Percentiles rank a stretch among this genome's conserved stretches.
These are phyloP conservation scores for Tiphia femorata DNA, from an alignment of 2,888 invertebrate species.

Conservation along the genomic window DNA sequence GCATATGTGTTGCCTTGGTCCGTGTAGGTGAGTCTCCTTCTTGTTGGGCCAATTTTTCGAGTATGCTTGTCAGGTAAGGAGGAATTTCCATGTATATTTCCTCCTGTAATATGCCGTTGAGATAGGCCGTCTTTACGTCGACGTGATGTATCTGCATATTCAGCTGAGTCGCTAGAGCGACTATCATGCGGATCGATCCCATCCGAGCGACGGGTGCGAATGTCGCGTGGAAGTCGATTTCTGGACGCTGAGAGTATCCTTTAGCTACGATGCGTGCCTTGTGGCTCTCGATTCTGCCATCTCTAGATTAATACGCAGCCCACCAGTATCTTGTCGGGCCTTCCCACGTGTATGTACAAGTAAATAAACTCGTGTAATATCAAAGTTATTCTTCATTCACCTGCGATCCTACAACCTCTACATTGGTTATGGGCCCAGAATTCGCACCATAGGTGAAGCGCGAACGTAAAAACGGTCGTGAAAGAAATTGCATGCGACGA, in stretches of 20 bases:
- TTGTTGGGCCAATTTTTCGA: constrained; percentile 7
- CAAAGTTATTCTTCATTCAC: no score
- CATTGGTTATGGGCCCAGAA: no score
- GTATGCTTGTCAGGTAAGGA: background rate
- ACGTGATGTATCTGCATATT: constrained; percentile 34
- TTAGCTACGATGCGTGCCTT: constrained; percentile 33
- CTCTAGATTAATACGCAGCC: no score
- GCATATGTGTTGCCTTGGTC: background rate
- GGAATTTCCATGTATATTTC: constrained; percentile 32
- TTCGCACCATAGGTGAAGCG: no score
- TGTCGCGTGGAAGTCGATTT: constrained; percentile 28
- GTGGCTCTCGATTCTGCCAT: constrained; percentile 18
- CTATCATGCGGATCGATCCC: constrained; percentile 15
- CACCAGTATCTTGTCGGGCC: no score
- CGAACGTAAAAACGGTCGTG: no score
- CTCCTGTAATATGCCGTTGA: constrained; percentile 32
- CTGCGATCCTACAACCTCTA: no score
- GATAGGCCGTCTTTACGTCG: constrained; percentile 37
- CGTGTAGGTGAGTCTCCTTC: background rate
- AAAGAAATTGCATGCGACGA: no score
- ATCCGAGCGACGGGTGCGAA: constrained; percentile 28
- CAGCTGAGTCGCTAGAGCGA: constrained; percentile 22
- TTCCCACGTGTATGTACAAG: no score
- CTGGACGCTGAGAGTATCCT: constrained; percentile 30
- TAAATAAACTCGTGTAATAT: no score